Base-by-base conservation (phyloP, 1,140 invertebrate species). In the Lethrus apterus region DNA sequence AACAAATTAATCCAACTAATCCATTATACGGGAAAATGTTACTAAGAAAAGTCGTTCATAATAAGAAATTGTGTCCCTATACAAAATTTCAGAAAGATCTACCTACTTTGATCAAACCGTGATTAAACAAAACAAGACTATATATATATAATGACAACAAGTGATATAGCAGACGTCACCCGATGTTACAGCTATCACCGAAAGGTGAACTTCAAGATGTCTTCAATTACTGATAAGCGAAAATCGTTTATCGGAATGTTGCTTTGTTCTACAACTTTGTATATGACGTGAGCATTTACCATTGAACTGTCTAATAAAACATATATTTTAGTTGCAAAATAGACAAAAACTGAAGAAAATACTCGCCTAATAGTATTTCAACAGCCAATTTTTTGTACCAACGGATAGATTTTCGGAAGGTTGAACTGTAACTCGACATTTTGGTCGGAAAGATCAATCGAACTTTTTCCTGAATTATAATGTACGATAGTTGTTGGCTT, bases 171-270 rank as follows among this genome's bases (percentile, higher is more conserved):
- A n/a, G n/a, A n/a, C n/a, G n/a, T n/a, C n/a, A n/a, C n/a, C n/a
- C n/a, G n/a, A n/a, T n/a, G n/a, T n/a, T n/a, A n/a, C n/a, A n/a
- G n/a, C n/a, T n/a, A n/a, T n/a, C n/a, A n/a, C n/a, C n/a, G n/a
- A n/a, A n/a, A 26, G 23, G 5, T 26, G 5, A 26, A 26, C 23
- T 26, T 26, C n/a, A 26, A 26, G 5, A 26, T 7, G 5, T 26
- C 23, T 26, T 26, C 23, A 26, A 26, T 26, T 26, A 26, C n/a
- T 26, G 23, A 26, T 26, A 26, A 26, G n/a, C 23, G 23, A 26
- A 26, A 26, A 26, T 26, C 23, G 23, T 26, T 26, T 26, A 26
- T 26, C n/a, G n/a, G n/a, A 26, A 26, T 26, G 23, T 26, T 26
- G n/a, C n/a, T 26, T 26, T n/a, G 23, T 26, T 5, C 23, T 26